Base-by-base conservation (phyloP, 2,113 vertebrate species). In the Limnothrissa miodon region DNA sequence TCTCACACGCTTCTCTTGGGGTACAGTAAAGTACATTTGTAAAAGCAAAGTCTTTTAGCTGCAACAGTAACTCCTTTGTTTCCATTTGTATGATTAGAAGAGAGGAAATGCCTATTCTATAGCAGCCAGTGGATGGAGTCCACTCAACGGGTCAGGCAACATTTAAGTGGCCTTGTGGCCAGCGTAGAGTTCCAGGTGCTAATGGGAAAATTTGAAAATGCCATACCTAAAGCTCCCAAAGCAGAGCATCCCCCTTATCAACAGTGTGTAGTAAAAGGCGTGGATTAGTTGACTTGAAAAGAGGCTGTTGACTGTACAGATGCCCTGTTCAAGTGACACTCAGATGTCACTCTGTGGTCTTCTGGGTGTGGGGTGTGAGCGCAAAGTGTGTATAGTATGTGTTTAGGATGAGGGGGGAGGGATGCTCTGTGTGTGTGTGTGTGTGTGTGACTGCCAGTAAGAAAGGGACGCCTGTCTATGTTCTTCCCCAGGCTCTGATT, bases 401-500 rank as follows among this genome's bases (percentile, higher is more conserved):
- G 59, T 11, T 62, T 62, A 62, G n/a, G 59, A 62, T n/a, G 17
- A 56, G 19, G 51, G 51, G 51, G 51, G 46, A 5, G 7, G 51
- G 21, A 23, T 23, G 21, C 5, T 78, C 10, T 62, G 59, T 62
- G 59, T 62, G 59, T 70, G 62, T 70, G 62, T 70, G 62, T 70
- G 62, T 36, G 62, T 36, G 62, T 36, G 29, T 70, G 8, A 33
- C 25, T 74, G 33, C 36, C 66, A 36, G 66, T 36, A 74, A 36
- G 25, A 66, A 66, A 11, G 66, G 59, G 79, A n/a, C 36, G 80
- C 19, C 8, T 8, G 17, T 70, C 84, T 87, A 82, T 81, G 39
- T 80, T 85, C 80, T 86, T 86, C 86, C 87, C 84, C 85, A 90
- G 87, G 91, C 88, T 89, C 86, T 89, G 87, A 93, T 92, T 91